Base-by-base conservation (phyloP, 2,797 vertebrate genomes). In the Aphelocoma californica region DNA sequence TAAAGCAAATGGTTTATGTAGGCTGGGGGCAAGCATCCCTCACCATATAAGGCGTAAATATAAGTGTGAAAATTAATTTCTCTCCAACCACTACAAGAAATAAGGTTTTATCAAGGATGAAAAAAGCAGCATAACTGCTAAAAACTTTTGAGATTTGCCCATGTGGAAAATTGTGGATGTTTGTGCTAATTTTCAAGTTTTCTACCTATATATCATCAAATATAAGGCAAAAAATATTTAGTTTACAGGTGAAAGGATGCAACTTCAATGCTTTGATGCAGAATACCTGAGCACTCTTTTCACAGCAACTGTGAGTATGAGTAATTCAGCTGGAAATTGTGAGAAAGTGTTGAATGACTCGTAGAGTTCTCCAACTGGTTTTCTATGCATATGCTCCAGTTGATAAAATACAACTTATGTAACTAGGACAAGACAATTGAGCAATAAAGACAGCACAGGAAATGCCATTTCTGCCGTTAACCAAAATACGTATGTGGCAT, bases 381-480 rank as follows among this genome's bases (percentile, higher is more conserved):
- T 95, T 82, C 71, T 34, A 78, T 56, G 32, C 62, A 88, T 80
- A 81, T 80, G 79, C 74, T 90, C 67, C 87, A 84, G 47, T 81
- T 92, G 71, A 78, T 81, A 93, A 95, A 96, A 92, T 54, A 96
- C 78, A 87, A 93, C 95, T 96, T 97, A 96, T 12, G 29, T 92
- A 89, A 92, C 61, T 65, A 78, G 95, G 94, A 95, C 78, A 83
- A 93, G 80, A 80, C 71, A 92, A 61, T 9, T 70, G 51, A 88
- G 78, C 90, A 90, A 66, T 64, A 57, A 93, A 96, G 78, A 69
- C 89, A 79, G 83, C 82, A 91, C 51, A 95, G 97, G 96, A 97
- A 97, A 97, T 90, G 67, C 75, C 88, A 96, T 50, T 81, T 86
- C 74, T 82, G 69, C 71, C 4, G 2, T 56, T 53, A 92, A 85